These are phyloP conservation scores for Pseudopleuronectes americanus DNA, from an alignment of 2,797 vertebrate species.

Conservation along the genomic window DNA sequence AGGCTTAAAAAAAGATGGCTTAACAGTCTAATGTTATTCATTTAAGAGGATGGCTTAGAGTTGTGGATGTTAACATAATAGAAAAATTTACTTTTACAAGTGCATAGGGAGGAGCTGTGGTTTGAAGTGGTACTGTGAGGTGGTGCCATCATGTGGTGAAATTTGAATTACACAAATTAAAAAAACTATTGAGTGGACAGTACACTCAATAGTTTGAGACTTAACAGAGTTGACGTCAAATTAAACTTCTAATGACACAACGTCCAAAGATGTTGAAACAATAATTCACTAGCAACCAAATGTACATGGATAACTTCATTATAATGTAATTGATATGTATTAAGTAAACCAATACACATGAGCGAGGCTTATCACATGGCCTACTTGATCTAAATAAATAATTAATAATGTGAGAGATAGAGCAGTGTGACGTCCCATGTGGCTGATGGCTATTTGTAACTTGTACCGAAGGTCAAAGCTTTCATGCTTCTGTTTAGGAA, in stretches of 20 bases:
- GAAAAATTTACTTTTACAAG: not conserved
- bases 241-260: too few species aligned
- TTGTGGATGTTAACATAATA: not conserved
- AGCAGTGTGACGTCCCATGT: too few species aligned
- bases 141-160: conserved; percentile 45
- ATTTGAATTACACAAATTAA: not conserved
- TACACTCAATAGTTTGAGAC: not conserved
- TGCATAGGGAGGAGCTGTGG: not conserved
- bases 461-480: too few species aligned
- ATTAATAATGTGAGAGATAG: too few species aligned
- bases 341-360: too few species aligned
- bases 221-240: not conserved
- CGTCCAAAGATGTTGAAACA: too few species aligned
- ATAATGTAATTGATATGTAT: too few species aligned
- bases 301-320: not conserved
- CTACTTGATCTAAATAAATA: too few species aligned
- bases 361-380: too few species aligned
- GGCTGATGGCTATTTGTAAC: too few species aligned
- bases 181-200: not conserved
- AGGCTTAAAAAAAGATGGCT: not conserved
- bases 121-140: not conserved
- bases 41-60: not conserved
- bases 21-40: not conserved
- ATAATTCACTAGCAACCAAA: too few species aligned
- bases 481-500: too few species aligned